A percentile compares a stretch with the other conserved stretches of the same genome.
These are phyloP conservation scores for Ia io DNA, from an alignment of 2,113 vertebrate species.

Conservation along the genomic window DNA sequence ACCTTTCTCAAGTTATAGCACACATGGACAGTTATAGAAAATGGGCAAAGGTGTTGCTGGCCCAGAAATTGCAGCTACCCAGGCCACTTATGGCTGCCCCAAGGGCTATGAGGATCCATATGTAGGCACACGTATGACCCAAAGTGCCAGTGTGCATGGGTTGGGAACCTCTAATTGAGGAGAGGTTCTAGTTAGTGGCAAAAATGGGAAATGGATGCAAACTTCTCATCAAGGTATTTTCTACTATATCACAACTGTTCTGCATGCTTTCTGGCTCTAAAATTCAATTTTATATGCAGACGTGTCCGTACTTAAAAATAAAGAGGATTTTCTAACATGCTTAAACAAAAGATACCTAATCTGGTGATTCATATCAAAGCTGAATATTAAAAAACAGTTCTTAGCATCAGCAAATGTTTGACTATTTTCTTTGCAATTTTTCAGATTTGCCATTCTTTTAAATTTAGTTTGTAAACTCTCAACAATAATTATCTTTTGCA, in stretches of 20 bases:
- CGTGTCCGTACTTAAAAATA: background rate
- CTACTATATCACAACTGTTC: slow-evolving; percentile 27
- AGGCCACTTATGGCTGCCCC: background rate
- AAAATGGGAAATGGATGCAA: background rate
- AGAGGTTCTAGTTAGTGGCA: background rate
- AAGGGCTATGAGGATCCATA: background rate
- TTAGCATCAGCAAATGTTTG: slow-evolving; percentile 39
- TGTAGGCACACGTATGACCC: background rate
- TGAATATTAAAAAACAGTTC: slow-evolving; percentile 50
- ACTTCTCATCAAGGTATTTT: background rate
- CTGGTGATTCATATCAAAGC: slow-evolving; percentile 43
- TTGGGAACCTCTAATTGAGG: background rate
- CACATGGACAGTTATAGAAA: background rate
- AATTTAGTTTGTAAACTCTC: slow-evolving; percentile 52
- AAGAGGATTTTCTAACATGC: slow-evolving; percentile 50
- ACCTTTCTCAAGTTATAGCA: background rate
- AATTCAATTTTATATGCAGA: slow-evolving; percentile 34
- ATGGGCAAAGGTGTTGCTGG: background rate
- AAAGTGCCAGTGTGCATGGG: background rate
- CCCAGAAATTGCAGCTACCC: background rate
- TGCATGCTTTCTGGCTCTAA: slow-evolving; percentile 39
- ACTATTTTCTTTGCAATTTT: slow-evolving; percentile 36
- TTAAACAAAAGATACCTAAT: slow-evolving; percentile 45
- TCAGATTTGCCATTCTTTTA: slow-evolving; percentile 43
- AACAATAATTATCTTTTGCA: slow-evolving; percentile 44